These are phyloP conservation scores for Oligia latruncula DNA, from an alignment of 2,888 invertebrate species.

Conservation along the genomic window DNA sequence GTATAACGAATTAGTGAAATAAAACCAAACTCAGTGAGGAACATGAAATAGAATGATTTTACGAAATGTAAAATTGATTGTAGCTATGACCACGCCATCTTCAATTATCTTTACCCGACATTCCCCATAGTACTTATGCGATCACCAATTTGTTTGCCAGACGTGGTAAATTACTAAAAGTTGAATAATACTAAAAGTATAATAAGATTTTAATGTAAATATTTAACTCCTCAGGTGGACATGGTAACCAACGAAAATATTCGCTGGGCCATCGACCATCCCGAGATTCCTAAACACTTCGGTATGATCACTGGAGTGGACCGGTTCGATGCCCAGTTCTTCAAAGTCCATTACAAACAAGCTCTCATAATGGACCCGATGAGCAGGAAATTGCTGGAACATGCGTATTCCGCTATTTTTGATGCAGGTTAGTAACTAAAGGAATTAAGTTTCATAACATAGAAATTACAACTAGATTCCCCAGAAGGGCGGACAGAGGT, in stretches of 20 bases:
- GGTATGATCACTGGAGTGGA: slow-evolving; percentile 91
- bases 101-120: background rate
- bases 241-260: slow-evolving; percentile 87
- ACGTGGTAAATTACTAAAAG: too few species aligned
- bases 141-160: background rate
- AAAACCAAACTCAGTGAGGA: background rate
- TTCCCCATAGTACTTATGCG: background rate
- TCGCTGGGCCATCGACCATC: slow-evolving; percentile 81
- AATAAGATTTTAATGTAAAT: background rate
- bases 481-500: background rate
- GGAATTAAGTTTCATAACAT: background rate
- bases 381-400: slow-evolving; percentile 92
- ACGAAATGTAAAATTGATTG: too few species aligned
- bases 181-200: too few species aligned
- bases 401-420: slow-evolving; percentile 92
- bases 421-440: slow-evolving; percentile 88
- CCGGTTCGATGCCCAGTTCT: slow-evolving; percentile 92
- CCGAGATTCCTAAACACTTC: slow-evolving; percentile 91
- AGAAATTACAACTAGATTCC: background rate
- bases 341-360: slow-evolving; percentile 92
- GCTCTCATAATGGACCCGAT: slow-evolving; percentile 91
- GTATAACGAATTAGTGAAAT: background rate
- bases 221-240: slow-evolving; percentile 89
- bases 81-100: background rate
- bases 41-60: background rate